Base-by-base conservation (phyloP, 1,140 invertebrate genomes). In the Scaptomyza pallida region DNA sequence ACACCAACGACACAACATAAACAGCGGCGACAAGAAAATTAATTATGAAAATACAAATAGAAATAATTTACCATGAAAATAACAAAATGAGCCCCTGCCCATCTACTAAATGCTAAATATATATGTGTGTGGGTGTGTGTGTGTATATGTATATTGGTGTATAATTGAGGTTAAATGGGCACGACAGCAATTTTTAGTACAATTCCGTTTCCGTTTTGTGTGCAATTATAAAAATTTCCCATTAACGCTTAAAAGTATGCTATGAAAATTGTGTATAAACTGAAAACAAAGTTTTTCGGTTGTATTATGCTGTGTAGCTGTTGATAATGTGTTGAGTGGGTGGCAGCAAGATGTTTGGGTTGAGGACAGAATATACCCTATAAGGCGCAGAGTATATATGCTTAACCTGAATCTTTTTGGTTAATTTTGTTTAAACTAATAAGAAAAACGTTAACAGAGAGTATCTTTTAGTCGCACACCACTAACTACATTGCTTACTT, bases 41-140 rank as follows among this genome's bases (percentile, higher is more conserved):
- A 85, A 85, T 88, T 85, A 85, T 72, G 82, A 59, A 60, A 81
- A 70, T 77, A 81, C 77, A 71, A 73, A 85, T 77, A 64, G 51
- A 69, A 72, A 85, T 75, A 81, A 75, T 85, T 77, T 62, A 70
- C 48, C 73, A 62, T 65, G 56, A 83, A 73, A 76, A 67, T 51
- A 60, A 50, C 70, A 78, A 57, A 70, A 64, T 70, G 43, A 19
- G 15, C 17, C 50, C 63, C 40, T 50, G 41, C 5, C 23, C 21
- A 8, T 23, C 13, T 10, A 10, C 26, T 8, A 13, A 17, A 37
- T 16, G 17, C n/a, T 30, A n/a, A 15, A 21, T 50, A 15, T 41
- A 41, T 37, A 17, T 54, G 16, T 67, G 8, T 41, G 44, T 45
- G 33, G 45, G 9, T 4, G 44, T 40, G 33, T 21, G 33, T 12